Evolutionary conservation across 2,113 vertebrate genomes (phyloP).

Genomic region (Lamprotornis superbus): DNA sequence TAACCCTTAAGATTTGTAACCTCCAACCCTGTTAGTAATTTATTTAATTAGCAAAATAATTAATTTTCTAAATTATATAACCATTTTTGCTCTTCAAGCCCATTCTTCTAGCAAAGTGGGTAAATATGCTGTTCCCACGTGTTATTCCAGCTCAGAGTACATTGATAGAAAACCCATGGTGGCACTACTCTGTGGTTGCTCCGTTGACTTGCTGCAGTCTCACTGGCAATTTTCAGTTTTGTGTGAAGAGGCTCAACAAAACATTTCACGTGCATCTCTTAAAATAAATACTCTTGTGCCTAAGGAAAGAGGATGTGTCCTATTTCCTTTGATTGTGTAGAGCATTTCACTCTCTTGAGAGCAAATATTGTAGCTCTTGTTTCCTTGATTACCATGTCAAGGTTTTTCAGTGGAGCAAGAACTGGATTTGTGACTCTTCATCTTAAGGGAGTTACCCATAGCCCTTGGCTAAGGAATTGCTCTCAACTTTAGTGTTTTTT

Average conservation of each 20-base stretch:
- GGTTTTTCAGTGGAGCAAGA: conserved; percentile 25
- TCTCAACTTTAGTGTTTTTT: conserved; percentile 2
- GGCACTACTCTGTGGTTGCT: neutral
- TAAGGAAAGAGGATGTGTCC: neutral
- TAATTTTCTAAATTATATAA: neutral
- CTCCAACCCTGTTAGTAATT: neutral
- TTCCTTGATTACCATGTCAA: neutral
- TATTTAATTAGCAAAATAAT: neutral
- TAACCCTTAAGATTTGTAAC: neutral
- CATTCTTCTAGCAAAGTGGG: neutral
- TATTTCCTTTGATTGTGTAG: neutral
- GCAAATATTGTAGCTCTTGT: neutral
- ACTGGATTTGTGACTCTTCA: neutral
- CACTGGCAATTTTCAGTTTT: neutral
- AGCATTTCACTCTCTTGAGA: neutral
- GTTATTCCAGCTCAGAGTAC: neutral
- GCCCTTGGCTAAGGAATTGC: conserved; percentile 31
- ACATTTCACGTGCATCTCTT: neutral
- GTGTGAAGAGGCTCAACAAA: neutral
- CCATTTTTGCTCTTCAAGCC: neutral
- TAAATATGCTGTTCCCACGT: neutral
- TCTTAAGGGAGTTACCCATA: neutral
- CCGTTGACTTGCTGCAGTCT: neutral
- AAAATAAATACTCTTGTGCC: neutral
- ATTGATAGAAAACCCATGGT: neutral